phyloP scores from a whole-genome alignment of 2,888 invertebrate genomes.

The Mythimna ferrago region DNA sequence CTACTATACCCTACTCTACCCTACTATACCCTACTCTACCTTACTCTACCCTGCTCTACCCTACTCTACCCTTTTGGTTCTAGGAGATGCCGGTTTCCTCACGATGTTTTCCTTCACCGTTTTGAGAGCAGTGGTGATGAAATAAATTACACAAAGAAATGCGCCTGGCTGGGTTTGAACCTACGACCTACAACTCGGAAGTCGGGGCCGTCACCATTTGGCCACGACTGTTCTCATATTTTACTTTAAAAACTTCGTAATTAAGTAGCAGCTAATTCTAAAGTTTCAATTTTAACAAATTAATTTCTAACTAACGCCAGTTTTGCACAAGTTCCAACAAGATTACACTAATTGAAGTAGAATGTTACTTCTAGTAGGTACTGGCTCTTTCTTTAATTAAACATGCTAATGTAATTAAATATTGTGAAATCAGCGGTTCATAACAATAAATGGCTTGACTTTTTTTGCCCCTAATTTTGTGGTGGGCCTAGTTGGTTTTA shows the following conservation, averaged over 20 bases:
- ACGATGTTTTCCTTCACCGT: no score
- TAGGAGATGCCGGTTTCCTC: no score
- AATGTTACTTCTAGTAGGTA: slow-evolving; percentile 17
- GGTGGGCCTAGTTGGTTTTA: neutral
- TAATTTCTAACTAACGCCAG: slow-evolving; percentile 43
- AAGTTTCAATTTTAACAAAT: slow-evolving; percentile 44
- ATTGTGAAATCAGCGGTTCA: slow-evolving; percentile 5
- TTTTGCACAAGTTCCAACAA: slow-evolving; percentile 41
- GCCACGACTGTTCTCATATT: no score
- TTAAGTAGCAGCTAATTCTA: slow-evolving; percentile 19
- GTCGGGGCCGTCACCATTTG: no score
- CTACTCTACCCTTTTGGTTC: no score
- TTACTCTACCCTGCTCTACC: no score
- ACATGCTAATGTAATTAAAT: slow-evolving; percentile 37
- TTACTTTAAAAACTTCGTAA: slow-evolving; percentile 25
- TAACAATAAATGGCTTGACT: neutral
- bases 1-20: no score
- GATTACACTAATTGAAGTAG: slow-evolving; percentile 44
- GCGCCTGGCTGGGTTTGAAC: no score
- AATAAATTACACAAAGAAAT: no score
- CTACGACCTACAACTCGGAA: no score
- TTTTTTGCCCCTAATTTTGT: neutral
- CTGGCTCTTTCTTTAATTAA: slow-evolving; percentile 29
- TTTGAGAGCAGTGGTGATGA: no score
- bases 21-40: no score